Conservation (phyloP, 2,797 vertebrate species). For the Champsocephalus gunnari region DNA sequence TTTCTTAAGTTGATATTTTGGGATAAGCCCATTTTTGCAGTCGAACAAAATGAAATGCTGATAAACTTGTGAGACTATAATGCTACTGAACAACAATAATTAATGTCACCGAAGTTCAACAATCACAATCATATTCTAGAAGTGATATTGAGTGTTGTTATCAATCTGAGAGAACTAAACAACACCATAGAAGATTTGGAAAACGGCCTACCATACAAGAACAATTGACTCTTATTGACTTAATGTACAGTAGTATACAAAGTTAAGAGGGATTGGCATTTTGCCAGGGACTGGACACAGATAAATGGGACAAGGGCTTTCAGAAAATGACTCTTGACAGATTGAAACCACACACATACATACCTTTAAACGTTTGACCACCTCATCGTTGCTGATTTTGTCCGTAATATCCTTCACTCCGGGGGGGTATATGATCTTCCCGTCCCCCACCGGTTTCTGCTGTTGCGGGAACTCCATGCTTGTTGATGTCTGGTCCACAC, state of each 20-base stretch:
- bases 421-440: slow-evolving; percentile 95
- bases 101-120: background rate
- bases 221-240: background rate
- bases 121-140: background rate
- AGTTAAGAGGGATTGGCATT: slow-evolving; percentile 36
- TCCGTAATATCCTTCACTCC: slow-evolving; percentile 99
- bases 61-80: background rate
- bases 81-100: background rate
- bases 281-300: slow-evolving; percentile 26
- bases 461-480: slow-evolving; percentile 98
- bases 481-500: slow-evolving; percentile 87
- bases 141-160: background rate
- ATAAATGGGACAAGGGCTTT: background rate
- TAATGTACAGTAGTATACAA: slow-evolving; percentile 34
- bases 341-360: slow-evolving; percentile 19
- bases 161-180: background rate
- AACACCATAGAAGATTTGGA: background rate
- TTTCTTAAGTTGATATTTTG: slow-evolving; percentile 14
- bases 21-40: slow-evolving; percentile 10
- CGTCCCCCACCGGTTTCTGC: slow-evolving; percentile 89
- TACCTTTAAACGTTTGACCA: slow-evolving; percentile 98
- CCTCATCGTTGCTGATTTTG: slow-evolving; percentile 98
- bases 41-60: background rate
- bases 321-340: background rate
- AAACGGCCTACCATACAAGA: background rate